These are phyloP conservation scores for Eupeodes latifasciatus DNA, from an alignment of 2,888 invertebrate genomes.

Conservation along the genomic window DNA sequence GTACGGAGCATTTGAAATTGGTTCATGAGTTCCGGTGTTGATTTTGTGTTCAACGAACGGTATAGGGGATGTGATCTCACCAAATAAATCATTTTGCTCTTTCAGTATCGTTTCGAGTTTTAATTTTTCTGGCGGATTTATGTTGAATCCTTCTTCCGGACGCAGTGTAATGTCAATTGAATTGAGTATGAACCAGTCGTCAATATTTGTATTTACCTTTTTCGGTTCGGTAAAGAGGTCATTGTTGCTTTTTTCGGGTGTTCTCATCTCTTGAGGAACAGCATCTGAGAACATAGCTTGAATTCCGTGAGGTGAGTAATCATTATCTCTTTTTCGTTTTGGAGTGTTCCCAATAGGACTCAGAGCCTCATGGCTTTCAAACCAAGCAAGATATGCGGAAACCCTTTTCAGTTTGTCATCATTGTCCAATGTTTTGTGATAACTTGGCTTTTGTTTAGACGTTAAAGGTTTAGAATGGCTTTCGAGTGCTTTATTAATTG, in stretches of 20 bases:
- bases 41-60: no score
- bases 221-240: background rate
- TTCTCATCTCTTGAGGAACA: background rate
- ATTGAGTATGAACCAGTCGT: background rate
- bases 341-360: slow-evolving; percentile 1
- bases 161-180: background rate
- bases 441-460: background rate
- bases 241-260: background rate
- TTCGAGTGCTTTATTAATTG: background rate
- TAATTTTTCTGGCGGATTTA: background rate
- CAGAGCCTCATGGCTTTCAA: background rate
- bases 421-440: background rate
- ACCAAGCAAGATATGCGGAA: background rate
- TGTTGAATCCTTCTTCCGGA: background rate
- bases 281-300: slow-evolving; percentile 1
- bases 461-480: background rate
- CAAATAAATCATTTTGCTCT: background rate
- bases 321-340: background rate
- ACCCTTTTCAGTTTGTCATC: background rate
- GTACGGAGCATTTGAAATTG: no score
- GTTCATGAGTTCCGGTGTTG: no score
- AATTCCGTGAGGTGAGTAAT: slow-evolving; percentile 6
- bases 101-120: background rate
- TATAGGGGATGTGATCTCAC: slow-evolving; percentile 15
- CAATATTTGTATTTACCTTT: background rate